Base-by-base conservation (phyloP, 64 coral and sea anemone genomes). In the Montipora capricornis region DNA sequence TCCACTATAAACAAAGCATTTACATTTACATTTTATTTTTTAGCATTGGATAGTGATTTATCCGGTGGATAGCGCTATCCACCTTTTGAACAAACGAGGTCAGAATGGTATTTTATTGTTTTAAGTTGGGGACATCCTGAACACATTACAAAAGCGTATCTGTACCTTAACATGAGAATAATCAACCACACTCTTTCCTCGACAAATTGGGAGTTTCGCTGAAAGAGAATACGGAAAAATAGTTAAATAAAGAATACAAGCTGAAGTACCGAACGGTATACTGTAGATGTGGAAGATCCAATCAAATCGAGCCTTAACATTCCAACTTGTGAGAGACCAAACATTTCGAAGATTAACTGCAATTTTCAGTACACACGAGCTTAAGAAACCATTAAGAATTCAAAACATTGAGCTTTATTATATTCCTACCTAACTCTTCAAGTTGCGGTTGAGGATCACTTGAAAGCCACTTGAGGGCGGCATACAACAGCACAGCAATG, bases 381-480 rank as follows among this genome's bases (percentile, higher is more conserved):
- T 37, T 22, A 62, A 2, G 53, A 62, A 7, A 4, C 0, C 45
- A 19, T 50, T 47, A 46, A 10, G 46, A 85, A 85, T 49, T 46
- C 13, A 48, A 70, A 69, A 20, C 45, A 17, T 9, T n/a, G 24
- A n/a, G 47, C 15, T 78, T 76, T 13, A 45, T 45, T 15, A 68
- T 47, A 83, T 83, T 85, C 82, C 70, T 49, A 85, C 82, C 82
- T 46, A 83, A 83, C 4, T 66, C 14, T 68, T 61, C 49, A 53
- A 82, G 66, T 46, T 49, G 37, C 44, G 48, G 8, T 6, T 64
- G 60, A 14, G 9, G 60, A 16, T 85, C 61, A 44, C 64, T 85
- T 46, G 19, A 85, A 64, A 70, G 82, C 62, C 44, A 47, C 64
- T 85, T 85, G 44, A 85, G 66, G 7, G 44, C 47, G 44, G 59